phyloP scores from a whole-genome alignment of 2,888 invertebrate species.

The Meta bourneti region DNA sequence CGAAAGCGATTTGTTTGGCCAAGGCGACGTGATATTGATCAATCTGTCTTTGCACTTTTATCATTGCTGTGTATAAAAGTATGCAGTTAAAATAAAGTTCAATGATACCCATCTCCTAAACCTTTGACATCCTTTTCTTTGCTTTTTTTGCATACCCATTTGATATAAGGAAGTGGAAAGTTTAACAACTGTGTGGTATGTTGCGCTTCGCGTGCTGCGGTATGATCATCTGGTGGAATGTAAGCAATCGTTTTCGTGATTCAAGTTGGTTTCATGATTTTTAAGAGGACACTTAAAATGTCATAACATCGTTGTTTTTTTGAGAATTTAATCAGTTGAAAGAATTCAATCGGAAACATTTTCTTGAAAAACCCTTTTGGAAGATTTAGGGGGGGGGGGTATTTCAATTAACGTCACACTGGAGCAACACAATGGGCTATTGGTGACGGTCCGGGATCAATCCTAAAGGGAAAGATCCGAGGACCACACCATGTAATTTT shows the following conservation, averaged over 20 bases:
- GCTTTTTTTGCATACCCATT: neutral
- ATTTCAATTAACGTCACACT: too few species aligned
- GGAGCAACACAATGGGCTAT: too few species aligned
- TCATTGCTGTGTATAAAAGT: neutral
- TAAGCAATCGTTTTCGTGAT: neutral
- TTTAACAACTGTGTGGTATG: neutral
- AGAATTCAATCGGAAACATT: too few species aligned
- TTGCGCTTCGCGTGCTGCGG: neutral
- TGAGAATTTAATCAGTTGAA: too few species aligned
- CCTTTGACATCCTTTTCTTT: conserved; percentile 28
- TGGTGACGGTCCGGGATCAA: too few species aligned
- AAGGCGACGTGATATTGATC: conserved; percentile 23
- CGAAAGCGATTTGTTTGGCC: conserved; percentile 9
- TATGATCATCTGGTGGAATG: neutral
- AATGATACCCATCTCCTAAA: conserved; percentile 26
- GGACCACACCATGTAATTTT: too few species aligned
- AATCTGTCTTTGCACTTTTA: conserved; percentile 24
- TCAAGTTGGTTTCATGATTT: too few species aligned
- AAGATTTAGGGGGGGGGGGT: too few species aligned
- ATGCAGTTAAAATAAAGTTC: conserved; percentile 40
- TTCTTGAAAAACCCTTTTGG: too few species aligned
- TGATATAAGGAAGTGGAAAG: conserved; percentile 12
- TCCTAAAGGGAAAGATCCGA: too few species aligned
- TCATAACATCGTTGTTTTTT: too few species aligned
- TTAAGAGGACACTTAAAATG: too few species aligned